phyloP scores from a whole-genome alignment of 2,113 vertebrate genomes.

The Baryphthengus martii region DNA sequence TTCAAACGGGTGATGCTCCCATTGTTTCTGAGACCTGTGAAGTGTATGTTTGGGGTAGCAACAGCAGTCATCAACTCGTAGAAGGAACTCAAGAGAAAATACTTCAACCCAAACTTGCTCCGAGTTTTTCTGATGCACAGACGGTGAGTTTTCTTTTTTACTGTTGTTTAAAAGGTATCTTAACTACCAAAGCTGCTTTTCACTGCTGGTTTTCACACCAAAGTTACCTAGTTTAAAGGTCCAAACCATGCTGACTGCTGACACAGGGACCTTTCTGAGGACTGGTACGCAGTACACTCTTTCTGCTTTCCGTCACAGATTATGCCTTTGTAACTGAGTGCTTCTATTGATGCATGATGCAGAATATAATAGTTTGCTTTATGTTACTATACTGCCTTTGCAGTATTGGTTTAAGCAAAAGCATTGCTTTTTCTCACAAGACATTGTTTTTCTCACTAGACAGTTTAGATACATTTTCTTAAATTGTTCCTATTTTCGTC shows the following conservation, averaged over 20 bases:
- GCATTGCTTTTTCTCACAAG: not conserved
- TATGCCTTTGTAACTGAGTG: not conserved
- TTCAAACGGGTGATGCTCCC: conserved; percentile 88
- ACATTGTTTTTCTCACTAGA: not conserved
- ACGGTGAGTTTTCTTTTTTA: conserved; percentile 71
- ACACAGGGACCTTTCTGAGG: not conserved
- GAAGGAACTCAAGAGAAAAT: conserved; percentile 88
- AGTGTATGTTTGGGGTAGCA: conserved; percentile 89
- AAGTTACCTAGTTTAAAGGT: not conserved
- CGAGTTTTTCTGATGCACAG: conserved; percentile 86
- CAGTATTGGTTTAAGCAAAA: conserved; percentile 32
- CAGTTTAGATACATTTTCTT: not conserved
- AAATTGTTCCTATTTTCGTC: not conserved
- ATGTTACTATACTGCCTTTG: not conserved
- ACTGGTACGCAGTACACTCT: not conserved
- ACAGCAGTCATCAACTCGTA: conserved; percentile 86
- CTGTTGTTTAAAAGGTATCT: not conserved
- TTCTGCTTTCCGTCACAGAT: not conserved
- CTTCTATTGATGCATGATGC: not conserved
- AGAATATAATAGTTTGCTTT: conserved; percentile 1
- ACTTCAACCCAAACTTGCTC: conserved; percentile 82
- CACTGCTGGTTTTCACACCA: not conserved
- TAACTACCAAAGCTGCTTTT: not conserved
- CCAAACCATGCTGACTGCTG: not conserved
- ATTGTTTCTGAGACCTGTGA: conserved; percentile 94